Percentiles rank a stretch among this genome's conserved stretches.
phyloP scores from a whole-genome alignment of 1,140 invertebrate species.

The Onthophagus taurus region DNA sequence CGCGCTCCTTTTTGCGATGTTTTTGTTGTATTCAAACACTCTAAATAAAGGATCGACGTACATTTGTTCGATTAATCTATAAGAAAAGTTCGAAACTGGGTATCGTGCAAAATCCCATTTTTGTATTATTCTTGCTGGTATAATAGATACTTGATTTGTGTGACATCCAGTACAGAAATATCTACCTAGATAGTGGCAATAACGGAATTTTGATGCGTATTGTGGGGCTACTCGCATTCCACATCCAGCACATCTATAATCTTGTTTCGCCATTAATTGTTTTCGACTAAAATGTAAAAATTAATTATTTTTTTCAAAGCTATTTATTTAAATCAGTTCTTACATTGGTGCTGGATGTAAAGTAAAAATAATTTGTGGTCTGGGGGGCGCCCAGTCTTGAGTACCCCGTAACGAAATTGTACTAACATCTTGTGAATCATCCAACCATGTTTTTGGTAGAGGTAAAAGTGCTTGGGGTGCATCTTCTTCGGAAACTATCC shows the following conservation, averaged over 20 bases:
- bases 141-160: conserved; percentile 60
- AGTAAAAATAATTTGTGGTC: conserved; percentile 78
- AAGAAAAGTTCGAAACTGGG: conserved; percentile 74
- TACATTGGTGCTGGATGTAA: conserved; percentile 60
- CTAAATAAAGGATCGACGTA: conserved; percentile 69
- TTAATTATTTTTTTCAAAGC: conserved; percentile 5
- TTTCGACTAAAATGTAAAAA: conserved; percentile 47
- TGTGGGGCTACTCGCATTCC: conserved; percentile 66
- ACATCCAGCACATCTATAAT: conserved; percentile 77
- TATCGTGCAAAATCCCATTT: conserved; percentile 68
- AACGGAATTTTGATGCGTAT: conserved; percentile 63
- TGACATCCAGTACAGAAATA: conserved; percentile 88
- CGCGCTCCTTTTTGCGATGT: conserved; percentile 53
- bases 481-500: conserved; percentile 73
- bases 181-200: conserved; percentile 78
- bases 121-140: conserved; percentile 68
- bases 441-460: conserved; percentile 60
- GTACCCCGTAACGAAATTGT: conserved; percentile 60
- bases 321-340: conserved; percentile 28
- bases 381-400: conserved; percentile 73
- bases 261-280: conserved; percentile 62
- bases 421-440: conserved; percentile 39
- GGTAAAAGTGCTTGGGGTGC: conserved; percentile 69
- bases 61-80: conserved; percentile 67
- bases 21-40: conserved; percentile 59